Evolutionary conservation across 1,140 invertebrate genomes (phyloP).

Genomic region (Charaxes varanes): DNA sequence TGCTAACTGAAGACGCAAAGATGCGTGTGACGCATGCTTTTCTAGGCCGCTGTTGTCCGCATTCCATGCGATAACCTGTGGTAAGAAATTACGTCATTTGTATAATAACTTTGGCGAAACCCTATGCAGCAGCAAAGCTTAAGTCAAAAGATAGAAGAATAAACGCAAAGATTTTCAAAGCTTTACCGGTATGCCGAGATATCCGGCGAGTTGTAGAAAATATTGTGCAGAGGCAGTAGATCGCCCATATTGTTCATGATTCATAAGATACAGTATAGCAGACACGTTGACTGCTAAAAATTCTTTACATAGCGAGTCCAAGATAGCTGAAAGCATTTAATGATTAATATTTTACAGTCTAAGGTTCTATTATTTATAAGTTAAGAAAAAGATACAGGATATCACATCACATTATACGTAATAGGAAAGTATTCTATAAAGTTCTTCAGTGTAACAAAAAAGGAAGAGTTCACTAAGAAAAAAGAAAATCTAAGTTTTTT

Average conservation of each 20-base stretch:
- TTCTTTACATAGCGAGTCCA: slow-evolving; percentile 90
- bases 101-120: neutral
- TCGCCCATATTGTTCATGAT: slow-evolving; percentile 90
- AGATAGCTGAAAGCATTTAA: slow-evolving; percentile 80
- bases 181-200: slow-evolving; percentile 76
- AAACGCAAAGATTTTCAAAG: slow-evolving; percentile 28
- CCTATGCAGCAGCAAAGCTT: slow-evolving; percentile 1
- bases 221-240: slow-evolving; percentile 95
- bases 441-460: no score
- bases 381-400: no score
- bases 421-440: no score
- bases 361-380: no score
- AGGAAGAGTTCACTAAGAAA: no score
- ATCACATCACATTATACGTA: no score
- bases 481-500: no score
- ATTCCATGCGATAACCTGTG: slow-evolving; percentile 93
- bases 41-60: slow-evolving; percentile 92
- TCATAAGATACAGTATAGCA: slow-evolving; percentile 94
- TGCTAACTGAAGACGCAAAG: slow-evolving; percentile 91
- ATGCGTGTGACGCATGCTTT: slow-evolving; percentile 87
- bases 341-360: no score
- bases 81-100: neutral
- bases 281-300: slow-evolving; percentile 92
- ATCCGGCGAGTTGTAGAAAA: slow-evolving; percentile 92
- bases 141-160: slow-evolving; percentile 1